phyloP scores from a whole-genome alignment of 2,888 invertebrate genomes.

The Tetranychus piercei region DNA sequence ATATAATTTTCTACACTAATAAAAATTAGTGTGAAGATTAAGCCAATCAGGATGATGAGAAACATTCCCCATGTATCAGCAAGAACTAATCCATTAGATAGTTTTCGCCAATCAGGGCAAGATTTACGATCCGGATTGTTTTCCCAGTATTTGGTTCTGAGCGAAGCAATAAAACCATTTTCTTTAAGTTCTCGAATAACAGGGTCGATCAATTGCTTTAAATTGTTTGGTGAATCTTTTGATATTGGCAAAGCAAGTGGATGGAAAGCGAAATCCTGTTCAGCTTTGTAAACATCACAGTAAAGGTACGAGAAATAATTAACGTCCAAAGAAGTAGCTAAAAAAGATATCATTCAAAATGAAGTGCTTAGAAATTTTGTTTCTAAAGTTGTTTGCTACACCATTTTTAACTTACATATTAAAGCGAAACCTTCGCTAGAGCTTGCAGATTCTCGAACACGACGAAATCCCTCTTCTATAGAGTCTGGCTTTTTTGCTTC shows the following conservation, averaged over 20 bases:
- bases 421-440: background rate
- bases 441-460: background rate
- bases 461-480: background rate
- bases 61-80: conserved; percentile 75
- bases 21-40: conserved; percentile 31
- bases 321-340: conserved; percentile 78
- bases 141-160: conserved; percentile 74
- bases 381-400: background rate
- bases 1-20: background rate
- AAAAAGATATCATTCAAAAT: background rate
- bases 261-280: conserved; percentile 88
- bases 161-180: conserved; percentile 67
- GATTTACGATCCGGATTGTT: conserved; percentile 34
- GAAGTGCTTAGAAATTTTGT: background rate
- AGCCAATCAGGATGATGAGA: conserved; percentile 88
- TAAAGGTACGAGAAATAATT: conserved; percentile 56
- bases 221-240: conserved; percentile 61
- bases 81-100: conserved; percentile 89
- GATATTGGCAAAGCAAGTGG: conserved; percentile 94
- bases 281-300: conserved; percentile 76
- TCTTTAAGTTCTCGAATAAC: conserved; percentile 83
- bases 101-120: conserved; percentile 66
- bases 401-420: background rate
- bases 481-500: conserved; percentile 7
- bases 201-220: conserved; percentile 82